Evolutionary conservation across 1,140 invertebrate species (phyloP).

Genomic region (Neodiprion fabricii): DNA sequence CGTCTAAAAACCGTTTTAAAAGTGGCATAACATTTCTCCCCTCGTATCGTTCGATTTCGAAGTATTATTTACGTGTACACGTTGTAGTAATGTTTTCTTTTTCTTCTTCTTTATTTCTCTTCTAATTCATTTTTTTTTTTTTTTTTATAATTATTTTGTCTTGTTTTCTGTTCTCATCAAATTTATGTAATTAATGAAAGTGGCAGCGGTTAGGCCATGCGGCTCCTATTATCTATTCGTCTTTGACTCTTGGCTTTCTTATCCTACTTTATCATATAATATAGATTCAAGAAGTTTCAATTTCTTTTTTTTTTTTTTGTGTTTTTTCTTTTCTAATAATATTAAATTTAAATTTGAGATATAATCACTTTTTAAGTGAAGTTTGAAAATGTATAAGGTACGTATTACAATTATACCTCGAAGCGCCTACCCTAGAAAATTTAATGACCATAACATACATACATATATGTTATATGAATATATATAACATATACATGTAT

Average conservation of each 20-base stretch:
- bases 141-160: slow-evolving; percentile 23
- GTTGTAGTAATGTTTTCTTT: not conserved
- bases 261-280: slow-evolving; percentile 22
- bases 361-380: slow-evolving; percentile 54
- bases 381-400: slow-evolving; percentile 51
- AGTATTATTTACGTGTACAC: too few relatives aligned
- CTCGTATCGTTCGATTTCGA: not conserved
- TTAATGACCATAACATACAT: slow-evolving; percentile 19
- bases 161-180: slow-evolving; percentile 47
- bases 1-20: slow-evolving; percentile 59
- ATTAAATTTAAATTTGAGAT: slow-evolving; percentile 54
- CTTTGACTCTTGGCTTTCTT: slow-evolving; percentile 57
- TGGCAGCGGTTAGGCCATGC: slow-evolving; percentile 63
- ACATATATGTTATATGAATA: too few relatives aligned
- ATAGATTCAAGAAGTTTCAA: slow-evolving; percentile 52
- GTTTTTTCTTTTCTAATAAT: slow-evolving; percentile 51
- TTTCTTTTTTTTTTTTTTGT: slow-evolving; percentile 43
- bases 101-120: slow-evolving; percentile 25
- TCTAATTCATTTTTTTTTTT: slow-evolving; percentile 25
- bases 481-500: too few relatives aligned
- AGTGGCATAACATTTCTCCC: slow-evolving; percentile 48
- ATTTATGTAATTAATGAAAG: slow-evolving; percentile 55
- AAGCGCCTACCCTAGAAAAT: slow-evolving; percentile 58
- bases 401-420: slow-evolving; percentile 31
- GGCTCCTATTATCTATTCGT: slow-evolving; percentile 58